Percentiles rank a stretch among this genome's conserved stretches.
Conservation (phyloP, 2,113 vertebrate genomes). For the Opisthocomus hoazin region DNA sequence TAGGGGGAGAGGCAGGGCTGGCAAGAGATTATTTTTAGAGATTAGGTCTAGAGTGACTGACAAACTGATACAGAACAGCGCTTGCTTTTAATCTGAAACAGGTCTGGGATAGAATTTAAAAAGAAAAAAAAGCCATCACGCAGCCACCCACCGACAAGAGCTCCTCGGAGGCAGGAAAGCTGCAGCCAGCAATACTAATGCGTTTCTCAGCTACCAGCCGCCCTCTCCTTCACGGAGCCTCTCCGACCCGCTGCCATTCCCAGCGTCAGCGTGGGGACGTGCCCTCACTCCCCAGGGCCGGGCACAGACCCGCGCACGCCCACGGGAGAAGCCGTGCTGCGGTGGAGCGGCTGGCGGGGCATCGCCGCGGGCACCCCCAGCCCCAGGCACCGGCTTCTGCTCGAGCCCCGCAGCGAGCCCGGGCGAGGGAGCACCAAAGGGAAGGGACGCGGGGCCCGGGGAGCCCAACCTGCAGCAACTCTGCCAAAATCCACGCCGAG, state of each 20-base stretch:
- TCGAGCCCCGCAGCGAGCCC: rapidly evolving
- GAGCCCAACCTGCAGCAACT: background rate
- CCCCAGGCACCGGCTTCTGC: rapidly evolving
- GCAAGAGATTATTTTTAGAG: slow-evolving; percentile 55
- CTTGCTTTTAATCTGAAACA: slow-evolving; percentile 40
- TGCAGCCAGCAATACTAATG: background rate
- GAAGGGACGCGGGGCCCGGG: background rate
- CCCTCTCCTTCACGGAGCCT: background rate
- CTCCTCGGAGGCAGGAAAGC: background rate
- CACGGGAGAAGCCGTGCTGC: rapidly evolving
- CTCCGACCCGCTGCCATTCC: rapidly evolving
- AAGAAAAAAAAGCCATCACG: background rate
- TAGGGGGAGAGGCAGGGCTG: slow-evolving; percentile 12
- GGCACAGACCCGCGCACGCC: background rate
- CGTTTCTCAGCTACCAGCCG: background rate
- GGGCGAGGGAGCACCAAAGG: rapidly evolving
- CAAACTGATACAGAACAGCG: slow-evolving; percentile 28
- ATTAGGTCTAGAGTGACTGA: slow-evolving; percentile 50
- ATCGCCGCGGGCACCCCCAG: rapidly evolving
- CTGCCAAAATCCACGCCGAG: background rate
- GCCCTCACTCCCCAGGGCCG: background rate
- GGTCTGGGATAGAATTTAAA: slow-evolving; percentile 10
- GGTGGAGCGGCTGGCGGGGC: rapidly evolving
- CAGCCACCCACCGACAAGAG: slow-evolving; percentile 2
- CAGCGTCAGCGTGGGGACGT: rapidly evolving